phyloP scores from a whole-genome alignment of 2,888 invertebrate genomes.

The Empis stercorea region DNA sequence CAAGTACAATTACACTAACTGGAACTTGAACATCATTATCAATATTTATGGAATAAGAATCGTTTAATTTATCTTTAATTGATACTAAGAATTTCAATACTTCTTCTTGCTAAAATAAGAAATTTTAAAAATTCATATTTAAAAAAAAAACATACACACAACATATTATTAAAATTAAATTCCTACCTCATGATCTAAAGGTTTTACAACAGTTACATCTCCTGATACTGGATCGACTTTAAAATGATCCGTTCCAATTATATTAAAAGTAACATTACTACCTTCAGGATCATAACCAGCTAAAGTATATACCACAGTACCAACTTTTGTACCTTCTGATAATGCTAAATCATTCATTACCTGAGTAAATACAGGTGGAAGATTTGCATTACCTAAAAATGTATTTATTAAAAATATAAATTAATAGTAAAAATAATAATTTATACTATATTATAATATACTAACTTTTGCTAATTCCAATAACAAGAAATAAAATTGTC shows the following conservation, averaged over 20 bases:
- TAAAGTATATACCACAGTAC: constrained; percentile 61
- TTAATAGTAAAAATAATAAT: neutral
- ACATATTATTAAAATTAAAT: neutral
- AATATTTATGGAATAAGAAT: constrained; percentile 42
- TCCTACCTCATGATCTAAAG: constrained; percentile 69
- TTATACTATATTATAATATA: too few species aligned
- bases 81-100: constrained; percentile 69
- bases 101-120: constrained; percentile 52
- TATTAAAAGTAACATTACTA: constrained; percentile 51
- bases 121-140: neutral
- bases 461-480: neutral
- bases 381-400: constrained; percentile 40
- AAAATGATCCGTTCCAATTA: constrained; percentile 71
- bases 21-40: constrained; percentile 63
- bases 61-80: constrained; percentile 59
- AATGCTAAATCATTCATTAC: constrained; percentile 67
- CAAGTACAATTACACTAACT: constrained; percentile 70
- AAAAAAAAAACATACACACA: neutral
- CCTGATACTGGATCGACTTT: constrained; percentile 64
- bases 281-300: constrained; percentile 74
- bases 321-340: constrained; percentile 67
- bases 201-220: constrained; percentile 62
- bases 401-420: neutral
- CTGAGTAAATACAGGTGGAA: constrained; percentile 57
- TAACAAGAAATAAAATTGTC: too few species aligned